Conservation (phyloP, 1,140 invertebrate genomes). For the Trichonephila clavipes region DNA sequence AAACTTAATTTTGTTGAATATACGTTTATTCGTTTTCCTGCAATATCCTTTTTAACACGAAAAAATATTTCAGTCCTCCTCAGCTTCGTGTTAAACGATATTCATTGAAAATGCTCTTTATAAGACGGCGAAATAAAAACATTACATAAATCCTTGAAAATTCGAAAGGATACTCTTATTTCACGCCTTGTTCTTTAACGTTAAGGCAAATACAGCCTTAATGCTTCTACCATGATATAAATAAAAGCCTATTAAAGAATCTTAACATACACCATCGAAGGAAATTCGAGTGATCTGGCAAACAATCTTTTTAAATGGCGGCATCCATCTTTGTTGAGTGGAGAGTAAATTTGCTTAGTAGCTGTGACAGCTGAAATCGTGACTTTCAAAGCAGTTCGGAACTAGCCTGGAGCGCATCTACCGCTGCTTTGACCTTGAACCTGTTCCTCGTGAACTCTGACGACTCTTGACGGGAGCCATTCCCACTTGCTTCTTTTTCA, state of each 20-base stretch:
- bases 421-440: constrained; percentile 25
- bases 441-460: constrained; percentile 5
- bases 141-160: too few species aligned
- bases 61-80: too few species aligned
- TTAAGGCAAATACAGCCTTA: too few species aligned
- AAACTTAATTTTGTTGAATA: too few species aligned
- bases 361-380: not conserved
- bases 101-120: too few species aligned
- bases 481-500: not conserved
- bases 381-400: not conserved
- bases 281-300: not conserved
- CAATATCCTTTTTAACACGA: too few species aligned
- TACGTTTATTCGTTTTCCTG: too few species aligned
- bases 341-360: not conserved
- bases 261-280: not conserved
- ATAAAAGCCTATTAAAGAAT: not conserved
- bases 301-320: not conserved
- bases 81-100: too few species aligned
- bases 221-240: too few species aligned
- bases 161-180: too few species aligned
- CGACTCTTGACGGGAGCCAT: not conserved
- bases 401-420: not conserved
- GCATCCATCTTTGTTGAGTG: constrained; percentile 9
- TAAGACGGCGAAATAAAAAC: too few species aligned
- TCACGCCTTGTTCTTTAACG: too few species aligned